Conservation (phyloP, 2,797 vertebrate genomes). For the Halcyon badia region DNA sequence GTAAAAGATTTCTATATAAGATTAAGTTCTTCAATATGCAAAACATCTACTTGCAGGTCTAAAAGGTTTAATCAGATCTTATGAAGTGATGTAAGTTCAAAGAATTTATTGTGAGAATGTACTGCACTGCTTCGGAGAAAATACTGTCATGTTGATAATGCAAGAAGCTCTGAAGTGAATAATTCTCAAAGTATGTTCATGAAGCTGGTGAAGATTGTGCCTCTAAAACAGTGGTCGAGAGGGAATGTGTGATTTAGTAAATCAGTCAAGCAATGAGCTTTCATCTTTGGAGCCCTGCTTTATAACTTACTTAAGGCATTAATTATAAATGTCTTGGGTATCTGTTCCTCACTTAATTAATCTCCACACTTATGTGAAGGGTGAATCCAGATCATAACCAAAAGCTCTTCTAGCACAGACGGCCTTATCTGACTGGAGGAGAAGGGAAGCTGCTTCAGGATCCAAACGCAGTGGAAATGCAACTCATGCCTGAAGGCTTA, state of each 20-base stretch:
- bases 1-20: not conserved
- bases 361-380: not conserved
- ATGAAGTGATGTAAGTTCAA: not conserved
- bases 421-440: not conserved
- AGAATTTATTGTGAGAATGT: not conserved
- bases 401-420: not conserved
- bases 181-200: not conserved
- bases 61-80: slow-evolving; percentile 19
- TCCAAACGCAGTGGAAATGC: not conserved
- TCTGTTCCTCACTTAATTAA: slow-evolving; percentile 39
- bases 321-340: slow-evolving; percentile 52
- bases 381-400: slow-evolving; percentile 1
- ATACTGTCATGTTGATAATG: not conserved
- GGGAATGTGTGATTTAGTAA: slow-evolving; percentile 42
- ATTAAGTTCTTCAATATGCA: not conserved
- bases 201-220: not conserved
- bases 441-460: not conserved
- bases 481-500: not conserved
- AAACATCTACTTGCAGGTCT: not conserved
- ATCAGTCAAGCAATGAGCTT: slow-evolving; percentile 55
- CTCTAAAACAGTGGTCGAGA: slow-evolving; percentile 15
- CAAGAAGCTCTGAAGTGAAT: slow-evolving; percentile 2
- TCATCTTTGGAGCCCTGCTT: slow-evolving; percentile 40
- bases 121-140: not conserved
- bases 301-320: slow-evolving; percentile 35